Conservation (phyloP, 1,140 invertebrate species). For the Cherax destructor region DNA sequence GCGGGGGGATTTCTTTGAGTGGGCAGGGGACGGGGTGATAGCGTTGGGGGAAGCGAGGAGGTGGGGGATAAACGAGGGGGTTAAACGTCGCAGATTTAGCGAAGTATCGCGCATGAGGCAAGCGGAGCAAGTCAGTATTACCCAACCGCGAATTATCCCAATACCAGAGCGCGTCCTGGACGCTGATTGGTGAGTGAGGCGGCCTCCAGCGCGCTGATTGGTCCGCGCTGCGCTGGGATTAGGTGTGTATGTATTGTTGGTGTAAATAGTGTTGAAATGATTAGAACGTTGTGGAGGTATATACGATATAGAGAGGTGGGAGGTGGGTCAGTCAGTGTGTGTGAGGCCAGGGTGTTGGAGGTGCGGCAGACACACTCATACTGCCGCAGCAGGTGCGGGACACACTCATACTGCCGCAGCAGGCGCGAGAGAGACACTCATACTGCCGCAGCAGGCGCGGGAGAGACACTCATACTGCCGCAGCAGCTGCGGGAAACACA, state of each 20-base stretch:
- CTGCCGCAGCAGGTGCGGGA: no score
- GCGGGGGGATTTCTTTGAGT: no score
- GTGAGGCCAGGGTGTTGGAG: constrained; percentile 9
- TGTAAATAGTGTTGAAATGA: constrained; percentile 71
- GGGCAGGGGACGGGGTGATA: no score
- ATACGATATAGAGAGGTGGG: constrained; percentile 62
- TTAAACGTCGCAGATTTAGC: neutral
- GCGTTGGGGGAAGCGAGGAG: no score
- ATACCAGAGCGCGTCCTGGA: constrained; percentile 62
- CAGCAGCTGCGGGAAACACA: no score
- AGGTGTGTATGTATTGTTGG: constrained; percentile 68
- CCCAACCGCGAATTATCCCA: constrained; percentile 70
- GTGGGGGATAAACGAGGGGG: no score
- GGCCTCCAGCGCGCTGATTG: constrained; percentile 54
- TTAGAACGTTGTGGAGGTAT: constrained; percentile 60
- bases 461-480: no score
- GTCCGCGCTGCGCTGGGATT: constrained; percentile 62
- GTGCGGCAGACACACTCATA: neutral
- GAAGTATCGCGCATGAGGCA: constrained; percentile 49
- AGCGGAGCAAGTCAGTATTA: constrained; percentile 52
- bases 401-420: no score
- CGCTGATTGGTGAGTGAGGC: constrained; percentile 56
- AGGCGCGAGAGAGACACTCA: no score
- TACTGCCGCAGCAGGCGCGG: no score
- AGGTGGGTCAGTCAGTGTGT: constrained; percentile 41